These are phyloP conservation scores for Florisuga fusca DNA, from an alignment of 2,797 vertebrate species.

Conservation along the genomic window DNA sequence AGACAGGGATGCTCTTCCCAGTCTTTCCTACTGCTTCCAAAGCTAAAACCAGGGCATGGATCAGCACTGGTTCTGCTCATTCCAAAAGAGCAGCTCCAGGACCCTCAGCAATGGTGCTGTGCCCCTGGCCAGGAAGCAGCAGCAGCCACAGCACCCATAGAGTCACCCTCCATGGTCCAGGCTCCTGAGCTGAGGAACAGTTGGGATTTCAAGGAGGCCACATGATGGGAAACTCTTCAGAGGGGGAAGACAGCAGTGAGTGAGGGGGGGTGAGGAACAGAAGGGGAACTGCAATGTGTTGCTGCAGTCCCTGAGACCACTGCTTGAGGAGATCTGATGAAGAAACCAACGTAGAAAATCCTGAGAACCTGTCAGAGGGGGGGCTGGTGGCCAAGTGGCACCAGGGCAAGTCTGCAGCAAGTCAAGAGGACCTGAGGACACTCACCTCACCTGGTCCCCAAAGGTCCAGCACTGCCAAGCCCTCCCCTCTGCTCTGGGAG, in stretches of 20 bases:
- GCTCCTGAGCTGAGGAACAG: not conserved
- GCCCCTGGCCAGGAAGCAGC: rapidly evolving
- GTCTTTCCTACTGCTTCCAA: not conserved
- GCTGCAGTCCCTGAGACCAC: not conserved
- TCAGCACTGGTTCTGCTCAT: not conserved
- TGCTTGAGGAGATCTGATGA: not conserved
- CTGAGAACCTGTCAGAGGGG: not conserved
- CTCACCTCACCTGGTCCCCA: not conserved
- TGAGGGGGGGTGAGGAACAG: too few species aligned
- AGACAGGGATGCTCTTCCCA: rapidly evolving
- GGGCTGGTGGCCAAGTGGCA: not conserved
- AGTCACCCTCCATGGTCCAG: not conserved
- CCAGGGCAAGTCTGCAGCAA: not conserved
- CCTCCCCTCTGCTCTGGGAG: not conserved
- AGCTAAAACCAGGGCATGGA: not conserved
- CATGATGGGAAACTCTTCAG: not conserved
- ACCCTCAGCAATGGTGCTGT: rapidly evolving
- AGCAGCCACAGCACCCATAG: not conserved
- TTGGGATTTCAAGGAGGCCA: not conserved
- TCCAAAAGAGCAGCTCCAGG: not conserved
- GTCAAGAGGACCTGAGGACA: not conserved
- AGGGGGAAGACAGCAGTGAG: not conserved
- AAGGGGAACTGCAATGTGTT: not conserved
- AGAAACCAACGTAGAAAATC: not conserved
- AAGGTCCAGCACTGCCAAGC: not conserved